These are phyloP conservation scores for Drosophila micromelanica DNA, from an alignment of 1,140 invertebrate genomes.

Conservation along the genomic window DNA sequence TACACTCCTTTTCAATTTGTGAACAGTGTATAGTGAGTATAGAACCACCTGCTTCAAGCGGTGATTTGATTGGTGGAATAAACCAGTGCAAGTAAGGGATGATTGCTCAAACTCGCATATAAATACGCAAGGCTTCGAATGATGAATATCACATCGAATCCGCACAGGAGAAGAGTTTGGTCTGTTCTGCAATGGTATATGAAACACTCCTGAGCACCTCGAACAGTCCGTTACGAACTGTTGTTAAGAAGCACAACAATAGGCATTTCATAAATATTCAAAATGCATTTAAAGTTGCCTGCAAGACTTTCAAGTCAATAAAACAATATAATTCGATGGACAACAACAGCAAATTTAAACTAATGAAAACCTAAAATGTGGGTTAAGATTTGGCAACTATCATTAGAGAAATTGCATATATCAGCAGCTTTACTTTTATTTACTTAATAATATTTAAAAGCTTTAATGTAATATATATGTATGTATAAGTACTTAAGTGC, in stretches of 20 bases:
- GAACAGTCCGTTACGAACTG: slow-evolving; percentile 2
- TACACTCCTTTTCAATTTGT: too few species aligned
- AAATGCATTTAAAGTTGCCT: slow-evolving; percentile 47
- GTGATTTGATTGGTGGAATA: slow-evolving; percentile 50
- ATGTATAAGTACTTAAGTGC: slow-evolving; percentile 22
- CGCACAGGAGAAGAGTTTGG: slow-evolving; percentile 39
- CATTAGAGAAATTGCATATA: slow-evolving; percentile 21
- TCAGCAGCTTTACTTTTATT: slow-evolving; percentile 42
- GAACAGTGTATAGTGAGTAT: background rate
- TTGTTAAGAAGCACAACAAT: slow-evolving; percentile 39
- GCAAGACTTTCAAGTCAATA: slow-evolving; percentile 34
- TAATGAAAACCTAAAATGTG: slow-evolving; percentile 4
- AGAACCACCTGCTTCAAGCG: slow-evolving; percentile 58
- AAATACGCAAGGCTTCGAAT: slow-evolving; percentile 31
- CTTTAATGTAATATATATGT: background rate
- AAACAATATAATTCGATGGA: background rate
- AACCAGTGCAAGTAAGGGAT: slow-evolving; percentile 41
- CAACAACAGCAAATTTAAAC: background rate
- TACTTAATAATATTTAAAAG: slow-evolving; percentile 50
- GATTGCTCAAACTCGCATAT: slow-evolving; percentile 44
- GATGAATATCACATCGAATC: slow-evolving; percentile 50
- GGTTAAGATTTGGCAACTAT: background rate
- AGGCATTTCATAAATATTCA: slow-evolving; percentile 40
- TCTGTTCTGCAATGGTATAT: slow-evolving; percentile 45
- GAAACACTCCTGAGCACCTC: slow-evolving; percentile 45